phyloP scores from a whole-genome alignment of 2,113 vertebrate species.

The Lipophrys pholis region DNA sequence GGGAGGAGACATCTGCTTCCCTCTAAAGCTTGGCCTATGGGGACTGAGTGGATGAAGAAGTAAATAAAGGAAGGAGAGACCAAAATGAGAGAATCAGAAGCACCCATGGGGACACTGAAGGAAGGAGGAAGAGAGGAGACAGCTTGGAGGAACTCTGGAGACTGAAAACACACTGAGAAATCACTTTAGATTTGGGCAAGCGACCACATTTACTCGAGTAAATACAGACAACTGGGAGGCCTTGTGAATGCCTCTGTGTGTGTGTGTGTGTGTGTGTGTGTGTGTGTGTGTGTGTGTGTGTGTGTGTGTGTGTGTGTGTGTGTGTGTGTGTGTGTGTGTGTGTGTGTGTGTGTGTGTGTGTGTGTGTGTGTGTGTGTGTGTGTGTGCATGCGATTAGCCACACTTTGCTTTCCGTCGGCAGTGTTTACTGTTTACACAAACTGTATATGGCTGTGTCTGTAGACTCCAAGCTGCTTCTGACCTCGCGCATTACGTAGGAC shows the following conservation, averaged over 20 bases:
- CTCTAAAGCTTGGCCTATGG: constrained; percentile 40
- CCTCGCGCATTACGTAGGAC: constrained; percentile 34
- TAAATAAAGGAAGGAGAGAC: constrained; percentile 50
- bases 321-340: constrained; percentile 15
- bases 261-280: constrained; percentile 24
- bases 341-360: constrained; percentile 24
- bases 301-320: too few relatives aligned
- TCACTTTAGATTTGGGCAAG: constrained; percentile 37
- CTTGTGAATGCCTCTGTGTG: constrained; percentile 19
- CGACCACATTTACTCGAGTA: constrained; percentile 56
- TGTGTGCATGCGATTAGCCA: constrained; percentile 18
- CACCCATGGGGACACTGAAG: constrained; percentile 39
- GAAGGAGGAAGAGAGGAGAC: constrained; percentile 44
- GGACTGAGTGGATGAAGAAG: constrained; percentile 49
- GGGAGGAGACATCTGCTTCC: constrained; percentile 12
- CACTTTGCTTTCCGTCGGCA: constrained; percentile 30
- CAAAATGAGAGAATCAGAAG: constrained; percentile 39
- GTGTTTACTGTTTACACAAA: constrained; percentile 62
- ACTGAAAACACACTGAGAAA: constrained; percentile 21
- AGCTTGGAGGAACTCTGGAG: constrained; percentile 47
- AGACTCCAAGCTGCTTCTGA: constrained; percentile 49
- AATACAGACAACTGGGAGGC: constrained; percentile 38
- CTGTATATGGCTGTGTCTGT: constrained; percentile 20
- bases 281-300: background rate
- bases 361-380: background rate